Evolutionary conservation across 2,797 vertebrate species (phyloP).

Genomic region (Acrossocheilus wenchowensis): DNA sequence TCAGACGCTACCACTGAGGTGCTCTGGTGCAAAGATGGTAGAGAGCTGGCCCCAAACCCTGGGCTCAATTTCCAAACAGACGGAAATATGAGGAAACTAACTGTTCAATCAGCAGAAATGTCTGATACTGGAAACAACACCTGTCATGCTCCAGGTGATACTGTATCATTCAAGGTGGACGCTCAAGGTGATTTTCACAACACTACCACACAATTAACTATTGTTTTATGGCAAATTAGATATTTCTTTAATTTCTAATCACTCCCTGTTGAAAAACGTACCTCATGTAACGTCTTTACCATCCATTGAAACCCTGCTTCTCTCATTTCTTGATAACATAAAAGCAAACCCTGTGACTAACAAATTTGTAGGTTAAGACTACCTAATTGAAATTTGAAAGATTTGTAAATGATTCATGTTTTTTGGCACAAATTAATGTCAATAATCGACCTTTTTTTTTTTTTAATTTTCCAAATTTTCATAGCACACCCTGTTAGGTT

Average conservation of each 20-base stretch:
- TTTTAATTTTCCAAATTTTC: conserved; percentile 49
- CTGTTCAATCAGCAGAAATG: conserved; percentile 75
- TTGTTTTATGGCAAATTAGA: conserved; percentile 13
- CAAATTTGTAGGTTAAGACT: conserved; percentile 23
- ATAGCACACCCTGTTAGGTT: conserved; percentile 77
- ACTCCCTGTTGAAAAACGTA: not conserved
- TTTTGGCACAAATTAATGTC: conserved; percentile 20
- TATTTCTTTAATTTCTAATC: not conserved
- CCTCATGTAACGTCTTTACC: conserved; percentile 5
- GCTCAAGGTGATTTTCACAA: conserved; percentile 76
- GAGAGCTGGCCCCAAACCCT: conserved; percentile 74
- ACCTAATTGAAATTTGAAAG: conserved; percentile 3
- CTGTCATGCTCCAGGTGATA: conserved; percentile 74
- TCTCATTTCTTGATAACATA: not conserved
- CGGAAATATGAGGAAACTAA: conserved; percentile 72
- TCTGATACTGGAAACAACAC: conserved; percentile 79
- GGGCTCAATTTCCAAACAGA: conserved; percentile 78
- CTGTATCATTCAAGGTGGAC: conserved; percentile 76
- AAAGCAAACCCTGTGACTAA: conserved; percentile 21
- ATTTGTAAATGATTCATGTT: conserved; percentile 7
- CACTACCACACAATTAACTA: conserved; percentile 33
- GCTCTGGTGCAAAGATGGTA: conserved; percentile 78
- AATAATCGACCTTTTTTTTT: conserved; percentile 13
- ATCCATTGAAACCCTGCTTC: conserved; percentile 1
- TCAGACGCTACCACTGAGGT: conserved; percentile 73